A percentile compares a stretch with the other conserved stretches of the same genome.
phyloP scores from a whole-genome alignment of 2,888 invertebrate species.

The Homarus gammarus region DNA sequence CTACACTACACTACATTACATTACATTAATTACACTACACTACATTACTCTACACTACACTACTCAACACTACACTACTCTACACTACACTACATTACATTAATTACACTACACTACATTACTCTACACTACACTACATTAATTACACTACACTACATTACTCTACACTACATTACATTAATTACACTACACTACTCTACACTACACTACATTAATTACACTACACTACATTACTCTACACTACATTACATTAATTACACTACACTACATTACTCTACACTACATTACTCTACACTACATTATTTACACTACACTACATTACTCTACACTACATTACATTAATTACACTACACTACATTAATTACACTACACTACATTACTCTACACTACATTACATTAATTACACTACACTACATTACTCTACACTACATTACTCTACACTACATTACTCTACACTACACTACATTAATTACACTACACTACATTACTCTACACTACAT shows the following conservation, averaged over 20 bases:
- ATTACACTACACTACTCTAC: background rate
- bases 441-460: background rate
- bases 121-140: background rate
- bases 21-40: too few species aligned
- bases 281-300: background rate
- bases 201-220: background rate
- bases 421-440: background rate
- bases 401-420: slow-evolving; percentile 1
- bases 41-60: background rate
- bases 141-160: background rate
- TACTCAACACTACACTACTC: background rate
- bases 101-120: background rate
- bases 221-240: slow-evolving; percentile 15
- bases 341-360: background rate
- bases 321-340: too few species aligned
- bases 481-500: background rate
- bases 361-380: background rate
- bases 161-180: background rate
- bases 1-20: background rate
- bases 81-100: background rate
- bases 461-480: slow-evolving; percentile 4
- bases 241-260: background rate
- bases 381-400: too few species aligned
- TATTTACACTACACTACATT: background rate
- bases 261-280: background rate